These are phyloP conservation scores for Drosophila affinis DNA, from an alignment of 2,888 invertebrate species.

Conservation along the genomic window DNA sequence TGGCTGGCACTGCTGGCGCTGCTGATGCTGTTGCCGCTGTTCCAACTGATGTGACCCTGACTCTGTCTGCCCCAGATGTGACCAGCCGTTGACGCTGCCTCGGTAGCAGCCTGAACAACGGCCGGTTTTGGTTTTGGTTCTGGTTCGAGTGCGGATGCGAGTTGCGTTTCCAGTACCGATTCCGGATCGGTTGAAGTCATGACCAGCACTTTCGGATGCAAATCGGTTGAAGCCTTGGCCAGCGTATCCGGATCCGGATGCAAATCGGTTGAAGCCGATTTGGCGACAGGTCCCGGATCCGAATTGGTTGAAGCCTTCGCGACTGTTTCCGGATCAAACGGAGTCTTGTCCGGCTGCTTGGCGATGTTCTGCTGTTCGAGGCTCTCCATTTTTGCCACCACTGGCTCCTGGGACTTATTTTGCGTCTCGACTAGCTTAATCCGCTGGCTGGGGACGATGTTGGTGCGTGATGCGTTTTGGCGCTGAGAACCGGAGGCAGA, in stretches of 20 bases:
- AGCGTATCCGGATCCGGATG: neutral
- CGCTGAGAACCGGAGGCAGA: neutral
- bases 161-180: neutral
- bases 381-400: constrained; percentile 2
- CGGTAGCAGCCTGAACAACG: no score
- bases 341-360: neutral
- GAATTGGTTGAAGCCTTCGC: no score
- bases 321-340: no score
- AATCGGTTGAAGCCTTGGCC: neutral
- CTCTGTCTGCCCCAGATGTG: neutral
- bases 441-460: constrained; percentile 41
- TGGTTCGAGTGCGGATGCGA: neutral
- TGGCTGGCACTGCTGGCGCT: constrained; percentile 9
- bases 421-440: constrained; percentile 26
- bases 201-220: no score
- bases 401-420: constrained; percentile 34
- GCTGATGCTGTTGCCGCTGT: constrained; percentile 3
- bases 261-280: neutral
- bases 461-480: constrained; percentile 7
- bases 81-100: no score
- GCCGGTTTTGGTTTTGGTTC: neutral
- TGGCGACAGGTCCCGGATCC: no score
- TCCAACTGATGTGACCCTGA: neutral
- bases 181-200: neutral
- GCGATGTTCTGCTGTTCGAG: constrained; percentile 1